Percentiles rank a stretch among this genome's conserved stretches.
Evolutionary conservation across 2,888 invertebrate genomes (phyloP).

Genomic region (Ectemnius cavifrons): DNA sequence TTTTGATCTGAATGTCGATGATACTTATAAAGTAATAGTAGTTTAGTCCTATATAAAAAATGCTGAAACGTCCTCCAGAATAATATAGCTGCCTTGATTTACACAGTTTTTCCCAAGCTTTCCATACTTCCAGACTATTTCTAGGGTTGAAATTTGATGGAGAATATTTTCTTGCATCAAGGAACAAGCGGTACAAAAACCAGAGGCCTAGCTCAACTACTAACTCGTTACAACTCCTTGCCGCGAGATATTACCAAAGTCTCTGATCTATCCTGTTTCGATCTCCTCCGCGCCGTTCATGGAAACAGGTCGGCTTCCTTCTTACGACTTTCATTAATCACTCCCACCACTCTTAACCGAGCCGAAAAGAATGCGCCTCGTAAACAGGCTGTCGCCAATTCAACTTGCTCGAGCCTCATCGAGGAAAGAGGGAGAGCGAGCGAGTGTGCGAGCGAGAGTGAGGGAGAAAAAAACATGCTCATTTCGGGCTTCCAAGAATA

Average conservation of each 20-base stretch:
- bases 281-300: neutral
- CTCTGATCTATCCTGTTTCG: neutral
- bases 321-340: conserved; percentile 5
- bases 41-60: no score
- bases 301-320: conserved; percentile 4
- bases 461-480: neutral
- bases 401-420: neutral
- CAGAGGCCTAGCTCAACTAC: no score
- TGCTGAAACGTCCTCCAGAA: no score
- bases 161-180: no score
- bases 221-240: no score
- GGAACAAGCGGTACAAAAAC: no score
- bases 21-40: neutral
- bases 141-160: no score
- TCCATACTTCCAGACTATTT: no score
- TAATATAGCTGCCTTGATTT: no score
- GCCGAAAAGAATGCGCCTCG: neutral
- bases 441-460: neutral
- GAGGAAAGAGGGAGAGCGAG: neutral
- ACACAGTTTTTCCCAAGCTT: no score
- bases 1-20: neutral
- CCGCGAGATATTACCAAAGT: no score
- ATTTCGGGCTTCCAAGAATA: neutral
- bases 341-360: neutral
- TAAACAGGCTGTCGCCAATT: neutral